Evolutionary conservation across 2,888 invertebrate species (phyloP).

Genomic region (Ectemnius cavifrons): DNA sequence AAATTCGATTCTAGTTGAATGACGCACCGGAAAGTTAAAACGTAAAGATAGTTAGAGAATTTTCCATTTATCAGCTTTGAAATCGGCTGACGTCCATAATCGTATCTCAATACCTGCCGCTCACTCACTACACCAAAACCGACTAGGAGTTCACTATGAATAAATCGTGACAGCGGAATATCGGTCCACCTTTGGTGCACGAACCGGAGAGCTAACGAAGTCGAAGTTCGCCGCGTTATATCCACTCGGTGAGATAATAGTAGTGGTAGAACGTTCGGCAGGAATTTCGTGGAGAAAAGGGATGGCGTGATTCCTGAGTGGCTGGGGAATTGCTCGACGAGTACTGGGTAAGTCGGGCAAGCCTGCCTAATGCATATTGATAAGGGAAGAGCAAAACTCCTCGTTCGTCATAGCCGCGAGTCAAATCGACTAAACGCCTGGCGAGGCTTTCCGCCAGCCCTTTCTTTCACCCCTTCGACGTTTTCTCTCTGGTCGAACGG

Average conservation of each 20-base stretch:
- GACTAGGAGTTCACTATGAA: too few species aligned
- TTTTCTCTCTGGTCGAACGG: neutral
- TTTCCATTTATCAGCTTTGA: too few species aligned
- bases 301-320: slow-evolving; percentile 50
- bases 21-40: too few species aligned
- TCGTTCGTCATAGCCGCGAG: slow-evolving; percentile 50
- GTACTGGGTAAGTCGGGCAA: slow-evolving; percentile 63
- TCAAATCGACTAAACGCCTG: slow-evolving; percentile 46
- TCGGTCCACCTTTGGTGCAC: too few species aligned
- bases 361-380: slow-evolving; percentile 70
- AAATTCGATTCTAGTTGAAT: too few species aligned
- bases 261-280: slow-evolving; percentile 24
- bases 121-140: too few species aligned
- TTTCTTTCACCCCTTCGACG: slow-evolving; percentile 6
- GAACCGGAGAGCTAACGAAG: too few species aligned
- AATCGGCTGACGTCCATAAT: too few species aligned
- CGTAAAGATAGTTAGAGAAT: too few species aligned
- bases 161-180: too few species aligned
- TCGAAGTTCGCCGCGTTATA: neutral
- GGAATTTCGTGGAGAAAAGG: slow-evolving; percentile 38
- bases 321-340: slow-evolving; percentile 52
- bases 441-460: slow-evolving; percentile 8
- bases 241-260: slow-evolving; percentile 11
- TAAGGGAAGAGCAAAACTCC: slow-evolving; percentile 59
- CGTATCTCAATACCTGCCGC: too few species aligned